Evolutionary conservation across 2,888 invertebrate genomes (phyloP), one percentile per base, ranked within the genome.

Genomic region (Eledona agricola): DNA sequence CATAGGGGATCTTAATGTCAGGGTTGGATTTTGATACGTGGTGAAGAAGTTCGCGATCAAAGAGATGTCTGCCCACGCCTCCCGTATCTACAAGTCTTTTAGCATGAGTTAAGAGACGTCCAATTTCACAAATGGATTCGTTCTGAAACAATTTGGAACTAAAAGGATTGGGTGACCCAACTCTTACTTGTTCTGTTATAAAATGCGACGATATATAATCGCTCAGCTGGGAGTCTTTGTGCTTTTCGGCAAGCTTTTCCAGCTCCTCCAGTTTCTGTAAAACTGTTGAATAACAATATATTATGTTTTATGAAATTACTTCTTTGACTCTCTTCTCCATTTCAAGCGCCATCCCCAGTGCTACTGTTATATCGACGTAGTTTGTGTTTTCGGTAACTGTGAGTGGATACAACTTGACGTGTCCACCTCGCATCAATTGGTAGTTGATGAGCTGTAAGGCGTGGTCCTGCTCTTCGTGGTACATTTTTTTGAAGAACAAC

Each of bases 141-240:
- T 73, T 72, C 70, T 72, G 22, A 2, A 52, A 29, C 57, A 34
- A 51, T 40, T 28, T 4, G 7, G 26, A 52, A 35, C 15, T 7
- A 37, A 0, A 13, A 12, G 47, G 5, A 20, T 29, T 31, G 3
- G 42, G 37, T 22, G 20, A 1, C 10, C 25, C 26, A 32, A 17
- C 29, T 26, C 31, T 37, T 54, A 72, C 71, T 62, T 85, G 84
- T 58, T 83, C 81, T 32, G 76, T 74, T 60, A 85, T 74, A 66
- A 79, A 84, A 19, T 80, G 73, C 1, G 76, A 75, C 17, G 80
- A 76, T 50, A 84, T 73, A 56, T 81, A 79, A 65, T 83, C 81
- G 57, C 75, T 73, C 4, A 81, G 70, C 53, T 79, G 78, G 25
- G 78, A 66, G 67, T 83, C 83, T 7, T 72, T 68, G 55, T 79